Base-by-base conservation (phyloP, 2,113 vertebrate genomes). In the Cichladusa arquata region DNA sequence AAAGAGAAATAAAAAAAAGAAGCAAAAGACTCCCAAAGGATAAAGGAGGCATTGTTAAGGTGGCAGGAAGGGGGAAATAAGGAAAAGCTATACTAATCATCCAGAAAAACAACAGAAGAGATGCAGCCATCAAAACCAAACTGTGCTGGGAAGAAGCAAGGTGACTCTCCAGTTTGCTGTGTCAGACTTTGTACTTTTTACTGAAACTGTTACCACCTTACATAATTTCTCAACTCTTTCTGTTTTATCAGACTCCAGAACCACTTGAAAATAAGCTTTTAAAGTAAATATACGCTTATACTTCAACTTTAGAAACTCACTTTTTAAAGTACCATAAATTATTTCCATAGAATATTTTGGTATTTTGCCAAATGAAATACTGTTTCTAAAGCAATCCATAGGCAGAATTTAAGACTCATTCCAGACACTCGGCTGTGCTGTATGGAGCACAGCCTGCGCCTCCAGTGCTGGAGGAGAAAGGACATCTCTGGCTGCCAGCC, bases 401-500 rank as follows among this genome's bases (percentile, higher is more conserved):
- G 15, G 33, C 10, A 89, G 70, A 73, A 69, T 61, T 77, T 28
- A 15, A 79, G 42, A 84, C 50, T 38, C 8, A 60, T 77, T 54
- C 9, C 50, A 79, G 67, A 80, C 1, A 4, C 17, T 40, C 61
- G 19, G 11, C 24, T 88, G n/a, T 1, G 12, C 38, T 0, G 0
- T 34, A 34, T 4, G 12, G 28, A 64, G 60, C 81, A 51, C 2
- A 50, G 5, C 18, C 20, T 50, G 25, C 0, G 0, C 26, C 74
- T 71, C 34, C 33, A 29, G 42, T 36, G 42, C 36, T 66, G 57
- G 47, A 71, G 40, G 16, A 92, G 44, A 58, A 76, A 56, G 74
- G 44, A 66, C 48, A 22, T 31, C 13, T 60, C 67, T 72, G 26
- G 28, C 8, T 79, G 70, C 28, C 38, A 54, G 0, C 24, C 24